Percentiles rank a stretch among this genome's conserved stretches.
Conservation (phyloP, 2,888 invertebrate species). For the Folsomia candida region DNA sequence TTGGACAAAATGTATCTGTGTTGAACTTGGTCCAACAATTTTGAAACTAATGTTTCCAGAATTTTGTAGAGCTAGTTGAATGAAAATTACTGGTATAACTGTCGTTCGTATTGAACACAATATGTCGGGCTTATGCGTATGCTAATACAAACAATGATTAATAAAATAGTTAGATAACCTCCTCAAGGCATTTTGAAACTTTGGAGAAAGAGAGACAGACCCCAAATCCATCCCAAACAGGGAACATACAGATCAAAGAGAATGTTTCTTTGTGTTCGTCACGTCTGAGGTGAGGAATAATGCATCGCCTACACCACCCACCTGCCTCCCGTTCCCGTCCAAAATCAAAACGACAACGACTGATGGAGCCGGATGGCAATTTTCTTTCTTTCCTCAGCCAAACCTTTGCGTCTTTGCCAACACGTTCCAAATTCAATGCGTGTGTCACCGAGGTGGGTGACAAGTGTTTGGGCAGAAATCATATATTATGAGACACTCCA, state of each 20-base stretch:
- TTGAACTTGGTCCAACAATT: no score
- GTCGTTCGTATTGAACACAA: no score
- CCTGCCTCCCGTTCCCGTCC: background rate
- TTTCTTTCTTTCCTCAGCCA: no score
- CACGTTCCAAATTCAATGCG: background rate
- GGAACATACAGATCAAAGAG: background rate
- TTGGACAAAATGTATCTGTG: no score
- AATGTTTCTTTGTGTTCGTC: conserved; percentile 1
- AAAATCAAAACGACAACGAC: background rate
- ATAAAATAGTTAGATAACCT: no score
- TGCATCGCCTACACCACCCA: background rate
- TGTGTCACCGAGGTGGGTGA: background rate
- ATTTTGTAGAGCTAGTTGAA: no score
- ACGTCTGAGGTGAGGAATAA: background rate
- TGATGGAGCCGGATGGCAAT: background rate
- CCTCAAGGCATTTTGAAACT: no score
- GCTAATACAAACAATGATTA: no score
- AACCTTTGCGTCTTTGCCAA: background rate
- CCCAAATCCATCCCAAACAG: background rate
- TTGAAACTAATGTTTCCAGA: no score
- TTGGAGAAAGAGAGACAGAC: background rate
- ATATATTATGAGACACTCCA: background rate
- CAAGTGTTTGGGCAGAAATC: background rate
- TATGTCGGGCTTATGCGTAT: no score
- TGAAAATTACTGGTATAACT: no score